Percentiles rank a stretch among this genome's conserved stretches.
Conservation (phyloP, 2,113 vertebrate species). For the Trichomycterus rosablanca region DNA sequence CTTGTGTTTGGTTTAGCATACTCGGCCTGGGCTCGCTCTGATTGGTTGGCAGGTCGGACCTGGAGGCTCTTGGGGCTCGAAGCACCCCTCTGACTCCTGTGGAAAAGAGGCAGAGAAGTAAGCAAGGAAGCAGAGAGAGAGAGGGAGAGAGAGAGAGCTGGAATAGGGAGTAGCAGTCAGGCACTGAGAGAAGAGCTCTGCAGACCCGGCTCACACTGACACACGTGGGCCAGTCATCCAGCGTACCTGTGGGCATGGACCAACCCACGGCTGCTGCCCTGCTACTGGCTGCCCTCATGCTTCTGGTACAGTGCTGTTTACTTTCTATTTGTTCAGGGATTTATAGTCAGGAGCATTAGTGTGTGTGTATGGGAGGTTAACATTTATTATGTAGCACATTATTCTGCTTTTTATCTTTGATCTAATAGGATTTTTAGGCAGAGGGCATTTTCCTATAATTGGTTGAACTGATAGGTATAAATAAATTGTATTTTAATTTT, state of each 20-base stretch:
- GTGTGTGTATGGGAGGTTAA: too few species aligned
- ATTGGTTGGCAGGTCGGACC: constrained; percentile 72
- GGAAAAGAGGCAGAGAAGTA: constrained; percentile 68
- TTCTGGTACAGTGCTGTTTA: constrained; percentile 59
- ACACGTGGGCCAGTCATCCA: constrained; percentile 24
- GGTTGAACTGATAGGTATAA: too few species aligned
- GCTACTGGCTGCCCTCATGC: constrained; percentile 57
- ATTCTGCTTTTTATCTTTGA: too few species aligned
- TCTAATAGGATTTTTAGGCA: too few species aligned
- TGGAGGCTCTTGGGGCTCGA: constrained; percentile 59
- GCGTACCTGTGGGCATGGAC: constrained; percentile 54
- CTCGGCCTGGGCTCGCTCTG: constrained; percentile 72
- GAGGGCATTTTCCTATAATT: too few species aligned
- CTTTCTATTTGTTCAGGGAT: constrained; percentile 18
- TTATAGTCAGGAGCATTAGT: too few species aligned
- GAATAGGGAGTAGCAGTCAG: constrained; percentile 24
- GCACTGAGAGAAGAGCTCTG: constrained; percentile 20
- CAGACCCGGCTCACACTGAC: constrained; percentile 18
- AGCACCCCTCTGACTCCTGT: constrained; percentile 63
- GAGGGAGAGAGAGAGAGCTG: constrained; percentile 41
- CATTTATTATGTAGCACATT: too few species aligned
- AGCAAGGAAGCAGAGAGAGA: constrained; percentile 65
- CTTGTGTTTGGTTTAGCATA: constrained; percentile 68
- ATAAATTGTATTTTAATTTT: too few species aligned
- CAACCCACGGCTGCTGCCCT: constrained; percentile 46